Base-by-base conservation (phyloP, 2,888 invertebrate species). In the Microctonus brassicae region DNA sequence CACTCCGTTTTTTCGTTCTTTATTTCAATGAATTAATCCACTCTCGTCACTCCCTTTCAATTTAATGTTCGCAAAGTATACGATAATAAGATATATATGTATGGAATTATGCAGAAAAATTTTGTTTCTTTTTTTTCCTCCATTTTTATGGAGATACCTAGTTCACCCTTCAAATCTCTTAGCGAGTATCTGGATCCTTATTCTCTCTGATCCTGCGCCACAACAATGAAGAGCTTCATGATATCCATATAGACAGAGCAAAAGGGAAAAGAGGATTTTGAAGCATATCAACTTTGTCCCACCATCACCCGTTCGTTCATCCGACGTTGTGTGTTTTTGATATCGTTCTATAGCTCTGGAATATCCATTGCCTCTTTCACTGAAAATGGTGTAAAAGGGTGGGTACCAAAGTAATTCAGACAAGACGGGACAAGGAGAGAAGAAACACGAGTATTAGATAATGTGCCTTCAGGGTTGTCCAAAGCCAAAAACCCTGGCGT, bases 1-100 rank as follows among this genome's bases (percentile, higher is more conserved):
- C 85, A 85, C 85, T 85, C 84, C 84, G 83, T 86, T 85, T 85
- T 85, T 84, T 84, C 81, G 83, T 83, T 84, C 84, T 83, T 81
- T 83, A 84, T 82, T 79, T 58, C 58, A 47, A 39, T 39, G 63
- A 47, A 63, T 63, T 63, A 63, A 63, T 63, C 42, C 63, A 63
- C 63, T 63, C 62, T 39, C 20, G 39, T 24, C 82, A 83, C 80
- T 81, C 78, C 39, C 60, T 39, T 36, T 36, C 34, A 22, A 34
- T 39, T 39, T 39, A 39, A 20, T 1, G 17, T 20, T 22, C 36
- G 22, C 17, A 39, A 9, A 39, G 34, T 36, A n/a, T n/a, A n/a
- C n/a, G n/a, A 2, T 11, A 7, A 61, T 17, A 20, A 62, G 22
- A 17, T 29, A 61, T 61, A 20, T 29, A 5, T 36, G 10, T 22